A percentile compares a stretch with the other conserved stretches of the same genome.
Evolutionary conservation across 1,140 invertebrate genomes (phyloP).

Genomic region (Harpegnathos saltator): DNA sequence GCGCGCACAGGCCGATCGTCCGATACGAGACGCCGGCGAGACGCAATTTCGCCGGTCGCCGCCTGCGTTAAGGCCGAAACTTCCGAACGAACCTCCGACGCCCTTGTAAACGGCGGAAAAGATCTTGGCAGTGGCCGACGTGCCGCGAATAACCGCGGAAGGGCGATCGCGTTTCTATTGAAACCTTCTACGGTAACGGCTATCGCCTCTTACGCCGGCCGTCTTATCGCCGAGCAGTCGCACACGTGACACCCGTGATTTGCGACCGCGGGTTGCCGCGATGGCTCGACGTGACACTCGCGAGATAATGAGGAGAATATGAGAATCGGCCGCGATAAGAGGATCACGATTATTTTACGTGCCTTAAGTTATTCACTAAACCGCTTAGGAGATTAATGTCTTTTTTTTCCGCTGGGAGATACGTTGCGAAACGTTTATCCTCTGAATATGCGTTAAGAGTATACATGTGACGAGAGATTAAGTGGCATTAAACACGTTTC

Average conservation of each 20-base stretch:
- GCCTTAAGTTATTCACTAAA: conserved; percentile 56
- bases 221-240: conserved; percentile 16
- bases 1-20: conserved; percentile 17
- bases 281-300: conserved; percentile 29
- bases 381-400: conserved; percentile 44
- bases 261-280: conserved; percentile 17
- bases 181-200: conserved; percentile 22
- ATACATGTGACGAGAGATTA: background rate
- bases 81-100: background rate
- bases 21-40: conserved; percentile 17
- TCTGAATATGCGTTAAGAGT: background rate
- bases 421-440: conserved; percentile 18
- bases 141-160: conserved; percentile 36
- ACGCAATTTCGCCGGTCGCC: conserved; percentile 25
- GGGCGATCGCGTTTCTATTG: conserved; percentile 28
- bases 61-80: background rate
- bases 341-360: conserved; percentile 51
- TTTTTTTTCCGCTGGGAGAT: conserved; percentile 22
- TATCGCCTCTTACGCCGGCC: conserved; percentile 31
- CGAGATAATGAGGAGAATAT: conserved; percentile 57
- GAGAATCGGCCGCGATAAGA: conserved; percentile 49
- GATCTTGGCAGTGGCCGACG: conserved; percentile 44
- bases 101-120: conserved; percentile 40
- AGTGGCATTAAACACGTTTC: background rate
- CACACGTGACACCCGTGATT: conserved; percentile 39